A percentile compares a stretch with the other conserved stretches of the same genome.
phyloP scores from a whole-genome alignment of 2,113 vertebrate genomes.

The Motacilla alba region DNA sequence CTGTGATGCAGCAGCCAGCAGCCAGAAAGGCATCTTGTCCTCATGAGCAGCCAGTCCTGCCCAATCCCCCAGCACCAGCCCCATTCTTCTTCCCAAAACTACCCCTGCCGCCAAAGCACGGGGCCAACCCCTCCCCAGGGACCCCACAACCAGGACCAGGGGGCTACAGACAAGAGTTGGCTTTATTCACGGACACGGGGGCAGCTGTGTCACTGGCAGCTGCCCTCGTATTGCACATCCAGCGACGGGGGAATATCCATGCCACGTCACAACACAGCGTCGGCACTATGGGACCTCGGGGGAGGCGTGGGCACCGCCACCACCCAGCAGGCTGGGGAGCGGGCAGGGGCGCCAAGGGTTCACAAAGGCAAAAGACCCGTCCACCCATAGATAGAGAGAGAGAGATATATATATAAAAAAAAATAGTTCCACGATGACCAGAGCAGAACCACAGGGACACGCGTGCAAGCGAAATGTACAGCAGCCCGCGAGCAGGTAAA shows the following conservation, averaged over 20 bases:
- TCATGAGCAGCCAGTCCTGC: not conserved
- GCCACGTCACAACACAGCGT: constrained; percentile 78
- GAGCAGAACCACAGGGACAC: constrained; percentile 54
- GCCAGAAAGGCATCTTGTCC: not conserved
- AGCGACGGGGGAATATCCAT: constrained; percentile 71
- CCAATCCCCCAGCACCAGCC: not conserved
- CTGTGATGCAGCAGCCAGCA: not conserved
- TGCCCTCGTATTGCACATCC: constrained; percentile 72
- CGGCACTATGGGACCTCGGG: constrained; percentile 19
- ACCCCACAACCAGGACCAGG: constrained; percentile 28
- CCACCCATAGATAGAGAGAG: constrained; percentile 48
- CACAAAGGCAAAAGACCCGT: constrained; percentile 64
- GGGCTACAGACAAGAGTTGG: constrained; percentile 76
- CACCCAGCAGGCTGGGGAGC: constrained; percentile 46
- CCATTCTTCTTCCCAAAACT: not conserved
- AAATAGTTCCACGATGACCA: constrained; percentile 56
- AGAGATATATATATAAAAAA: not conserved
- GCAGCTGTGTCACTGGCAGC: constrained; percentile 69
- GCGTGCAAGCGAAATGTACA: constrained; percentile 66
- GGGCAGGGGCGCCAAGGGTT: constrained; percentile 21
- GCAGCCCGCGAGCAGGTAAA: constrained; percentile 44
- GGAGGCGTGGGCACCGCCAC: constrained; percentile 20
- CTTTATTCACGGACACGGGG: constrained; percentile 76
- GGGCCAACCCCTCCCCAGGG: not conserved
- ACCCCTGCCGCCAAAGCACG: not conserved